Base-by-base conservation (phyloP, 2,797 vertebrate genomes). In the Ispidina picta region DNA sequence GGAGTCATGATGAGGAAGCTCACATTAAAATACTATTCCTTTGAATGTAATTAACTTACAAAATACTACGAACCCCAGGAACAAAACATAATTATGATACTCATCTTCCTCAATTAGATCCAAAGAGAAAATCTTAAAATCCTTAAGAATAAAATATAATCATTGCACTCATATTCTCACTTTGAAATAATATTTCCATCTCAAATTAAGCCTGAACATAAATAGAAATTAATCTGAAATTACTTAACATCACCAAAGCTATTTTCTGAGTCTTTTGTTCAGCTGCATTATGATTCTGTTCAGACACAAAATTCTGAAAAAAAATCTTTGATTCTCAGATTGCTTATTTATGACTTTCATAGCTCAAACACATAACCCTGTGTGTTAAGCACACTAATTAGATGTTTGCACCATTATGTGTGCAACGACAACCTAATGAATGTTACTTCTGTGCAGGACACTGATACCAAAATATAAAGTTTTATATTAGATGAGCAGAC, bases 151-250 rank as follows among this genome's bases (percentile, higher is more conserved):
- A 81, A 83, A 90, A 88, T 76, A 72, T 18, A 71, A 75, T 78
- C 33, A 41, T 28, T 87, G 29, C 7, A 31, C 4, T 88, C 39
- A 81, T 90, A 31, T 25, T 70, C 52, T 62, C n/a, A 63, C 19
- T 91, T 87, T 77, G 54, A 96, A 96, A 83, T 90, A 77, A 12
- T 55, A 12, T 48, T 81, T 88, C 59, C 16, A 41, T 76, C 25
- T 72, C 9, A 95, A 94, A 92, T 64, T 82, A 92, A 68, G 22
- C 9, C 60, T 75, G 20, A 65, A 46, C 11, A 56, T 21, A 85
- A 95, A 63, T 46, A 64, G 13, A 90, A 90, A 94, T 66, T 33
- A 70, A 73, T 48, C 14, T 66, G 33, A 84, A 91, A 69, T 66
- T 54, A 90, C 11, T 73, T 84, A 31, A 48, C 5, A 39, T 26